Conservation (phyloP, 1,140 invertebrate genomes). For the Bactericera cockerelli region DNA sequence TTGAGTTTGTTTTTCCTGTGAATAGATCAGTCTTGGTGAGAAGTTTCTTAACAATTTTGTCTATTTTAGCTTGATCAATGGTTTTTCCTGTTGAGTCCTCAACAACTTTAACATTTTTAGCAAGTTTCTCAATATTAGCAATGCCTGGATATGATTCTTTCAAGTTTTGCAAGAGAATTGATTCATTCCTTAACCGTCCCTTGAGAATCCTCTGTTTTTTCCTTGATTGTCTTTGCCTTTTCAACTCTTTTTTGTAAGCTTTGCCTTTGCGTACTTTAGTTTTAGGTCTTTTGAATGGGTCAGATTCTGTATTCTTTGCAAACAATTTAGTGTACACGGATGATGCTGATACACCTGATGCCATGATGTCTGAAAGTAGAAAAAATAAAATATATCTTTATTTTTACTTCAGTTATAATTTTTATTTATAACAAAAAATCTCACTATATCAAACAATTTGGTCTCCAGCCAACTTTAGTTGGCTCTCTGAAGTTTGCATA, state of each 20-base stretch:
- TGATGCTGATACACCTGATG: not conserved
- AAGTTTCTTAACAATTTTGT: not conserved
- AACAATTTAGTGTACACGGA: not conserved
- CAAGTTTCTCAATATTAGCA: not conserved
- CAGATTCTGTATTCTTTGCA: not conserved
- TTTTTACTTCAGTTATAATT: no score
- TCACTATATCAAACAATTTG: no score
- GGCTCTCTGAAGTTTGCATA: no score
- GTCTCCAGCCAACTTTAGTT: no score
- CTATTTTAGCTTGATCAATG: not conserved
- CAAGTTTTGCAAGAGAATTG: not conserved
- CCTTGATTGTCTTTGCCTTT: not conserved
- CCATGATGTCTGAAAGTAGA: no score
- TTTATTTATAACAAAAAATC: no score
- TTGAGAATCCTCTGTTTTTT: not conserved
- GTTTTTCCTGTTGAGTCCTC: not conserved
- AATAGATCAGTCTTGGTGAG: not conserved
- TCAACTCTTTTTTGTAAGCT: not conserved
- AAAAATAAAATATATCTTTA: no score
- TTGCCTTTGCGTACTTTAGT: not conserved
- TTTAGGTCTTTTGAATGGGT: constrained; percentile 2
- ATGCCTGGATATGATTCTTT: not conserved
- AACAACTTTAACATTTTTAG: not conserved
- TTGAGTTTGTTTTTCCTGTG: not conserved
- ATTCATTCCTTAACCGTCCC: not conserved